These are phyloP conservation scores for Galagoides demidoff DNA, from an alignment of 2,797 vertebrate species.

Conservation along the genomic window DNA sequence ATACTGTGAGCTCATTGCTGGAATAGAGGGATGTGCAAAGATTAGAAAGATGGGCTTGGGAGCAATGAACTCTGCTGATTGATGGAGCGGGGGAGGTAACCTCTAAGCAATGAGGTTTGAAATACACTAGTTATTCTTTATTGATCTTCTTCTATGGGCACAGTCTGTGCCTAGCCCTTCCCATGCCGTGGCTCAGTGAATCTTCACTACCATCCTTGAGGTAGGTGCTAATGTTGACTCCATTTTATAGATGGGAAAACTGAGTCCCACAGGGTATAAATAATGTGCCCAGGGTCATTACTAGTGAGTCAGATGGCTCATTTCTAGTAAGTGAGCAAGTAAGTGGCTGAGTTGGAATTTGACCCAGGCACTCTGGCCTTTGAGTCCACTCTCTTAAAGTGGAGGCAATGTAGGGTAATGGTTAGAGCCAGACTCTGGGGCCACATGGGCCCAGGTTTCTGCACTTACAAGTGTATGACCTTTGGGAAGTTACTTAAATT, in stretches of 20 bases:
- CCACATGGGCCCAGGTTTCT: background rate
- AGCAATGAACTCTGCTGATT: background rate
- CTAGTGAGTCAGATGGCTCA: background rate
- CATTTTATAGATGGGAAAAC: constrained; percentile 42
- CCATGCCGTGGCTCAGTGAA: background rate
- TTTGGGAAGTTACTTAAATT: background rate
- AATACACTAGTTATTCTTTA: fast-evolving
- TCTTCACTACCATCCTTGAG: background rate
- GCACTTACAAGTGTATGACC: no score
- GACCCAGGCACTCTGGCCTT: background rate
- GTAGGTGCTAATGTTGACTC: background rate
- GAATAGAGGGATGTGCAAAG: background rate
- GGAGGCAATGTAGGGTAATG: background rate
- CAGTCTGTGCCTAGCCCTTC: background rate
- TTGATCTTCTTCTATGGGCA: background rate
- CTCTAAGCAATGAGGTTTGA: background rate
- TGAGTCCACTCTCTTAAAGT: background rate
- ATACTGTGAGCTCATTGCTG: background rate
- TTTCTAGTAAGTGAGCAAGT: no score
- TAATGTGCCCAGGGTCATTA: background rate
- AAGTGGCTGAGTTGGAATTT: background rate
- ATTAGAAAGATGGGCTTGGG: no score
- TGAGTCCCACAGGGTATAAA: background rate
- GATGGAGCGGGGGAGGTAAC: background rate
- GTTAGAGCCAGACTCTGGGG: background rate